Conservation (phyloP, 2,113 vertebrate species). For the Erythrolamprus reginae region DNA sequence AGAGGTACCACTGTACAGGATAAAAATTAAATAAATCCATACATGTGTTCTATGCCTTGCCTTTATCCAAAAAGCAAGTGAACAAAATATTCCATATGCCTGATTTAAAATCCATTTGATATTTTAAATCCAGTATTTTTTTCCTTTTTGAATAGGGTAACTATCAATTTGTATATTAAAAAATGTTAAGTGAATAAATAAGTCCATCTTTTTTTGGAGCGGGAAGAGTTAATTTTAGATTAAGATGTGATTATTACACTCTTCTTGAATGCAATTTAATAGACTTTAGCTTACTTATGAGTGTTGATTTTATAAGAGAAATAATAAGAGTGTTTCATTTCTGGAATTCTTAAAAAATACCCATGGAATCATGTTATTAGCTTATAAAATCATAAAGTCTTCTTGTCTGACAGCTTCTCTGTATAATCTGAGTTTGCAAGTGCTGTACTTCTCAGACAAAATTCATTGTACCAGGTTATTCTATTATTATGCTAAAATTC, state of each 20-base stretch:
- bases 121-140: background rate
- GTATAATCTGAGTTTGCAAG: background rate
- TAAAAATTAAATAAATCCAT: background rate
- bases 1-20: too few relatives aligned
- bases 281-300: background rate
- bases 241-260: background rate
- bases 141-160: background rate
- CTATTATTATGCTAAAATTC: background rate
- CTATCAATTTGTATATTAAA: background rate
- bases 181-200: background rate
- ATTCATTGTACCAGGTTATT: background rate
- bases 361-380: background rate
- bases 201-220: background rate
- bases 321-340: background rate
- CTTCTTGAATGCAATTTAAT: background rate
- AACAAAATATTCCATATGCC: background rate
- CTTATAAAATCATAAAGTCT: background rate
- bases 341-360: background rate
- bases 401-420: background rate
- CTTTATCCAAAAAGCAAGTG: background rate
- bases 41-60: background rate
- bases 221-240: background rate
- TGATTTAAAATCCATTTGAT: background rate
- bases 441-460: background rate
- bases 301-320: background rate